Base-by-base conservation (phyloP, 2,113 vertebrate species). In the Hippoglossus stenolepis region DNA sequence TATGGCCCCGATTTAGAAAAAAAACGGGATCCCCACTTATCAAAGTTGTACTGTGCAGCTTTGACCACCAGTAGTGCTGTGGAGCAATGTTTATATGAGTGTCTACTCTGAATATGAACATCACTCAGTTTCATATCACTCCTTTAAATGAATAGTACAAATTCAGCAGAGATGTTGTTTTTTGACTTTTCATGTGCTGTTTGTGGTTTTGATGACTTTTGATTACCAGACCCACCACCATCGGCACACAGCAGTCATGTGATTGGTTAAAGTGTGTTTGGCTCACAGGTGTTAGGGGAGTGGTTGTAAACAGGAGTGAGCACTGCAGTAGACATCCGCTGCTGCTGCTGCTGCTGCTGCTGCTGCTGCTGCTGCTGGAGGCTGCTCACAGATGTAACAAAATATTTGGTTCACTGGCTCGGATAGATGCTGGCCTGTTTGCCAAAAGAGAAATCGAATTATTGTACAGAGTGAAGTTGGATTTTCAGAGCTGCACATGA, bases 261-360 rank as follows among this genome's bases (percentile, higher is more conserved):
- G 20, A 47, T 38, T 62, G 58, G 45, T 59, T n/a, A 45, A 21
- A 24, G 1, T 45, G 70, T 53, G 38, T 73, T 58, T 65, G 60
- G 28, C 58, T 43, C 26, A 23, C 56, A 58, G 13, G 57, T 58
- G 57, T 58, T 17, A 7, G 57, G 11, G 10, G 24, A 58, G 10
- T 26, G 57, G 70, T 51, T 71, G 38, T 73, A 60, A 79, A 59
- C 13, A 74, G 47, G 53, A 51, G 58, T 2, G 45, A 73, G 11
- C 23, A 8, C 23, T 59, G 57, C 57, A 59, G 13, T 17, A 59
- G 4, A 74, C 31, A 67, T 28, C 47, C 47, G 7, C 56, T 58
- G 70, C 61, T 60, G 58, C 35, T 61, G 45, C 59, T 63, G 66
- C 28, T 28, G 28, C 28, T 0, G 28, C 28, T 28, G 28, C 28